These are phyloP conservation scores for Neria commutata DNA, from an alignment of 2,888 invertebrate species.

Conservation along the genomic window DNA sequence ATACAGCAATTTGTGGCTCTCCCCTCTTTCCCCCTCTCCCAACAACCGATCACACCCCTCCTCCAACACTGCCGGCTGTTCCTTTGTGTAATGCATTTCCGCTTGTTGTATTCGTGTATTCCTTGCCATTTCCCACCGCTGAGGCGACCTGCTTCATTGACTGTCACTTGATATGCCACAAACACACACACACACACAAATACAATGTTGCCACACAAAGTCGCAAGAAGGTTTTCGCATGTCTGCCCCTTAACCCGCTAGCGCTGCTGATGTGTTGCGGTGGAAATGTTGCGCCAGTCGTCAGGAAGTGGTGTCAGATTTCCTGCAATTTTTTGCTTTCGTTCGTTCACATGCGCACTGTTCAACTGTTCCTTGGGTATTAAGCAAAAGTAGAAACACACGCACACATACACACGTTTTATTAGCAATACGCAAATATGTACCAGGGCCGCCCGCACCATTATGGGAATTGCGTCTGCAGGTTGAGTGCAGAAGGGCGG, in stretches of 20 bases:
- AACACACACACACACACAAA: background rate
- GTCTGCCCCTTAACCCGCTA: no score
- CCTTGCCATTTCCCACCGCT: background rate
- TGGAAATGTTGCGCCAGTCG: background rate
- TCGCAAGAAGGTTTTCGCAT: no score
- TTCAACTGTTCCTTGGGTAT: background rate
- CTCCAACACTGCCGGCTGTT: background rate
- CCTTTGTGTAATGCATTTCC: background rate
- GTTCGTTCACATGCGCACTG: background rate
- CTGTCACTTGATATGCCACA: background rate
- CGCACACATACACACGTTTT: background rate
- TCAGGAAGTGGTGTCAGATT: slow-evolving; percentile 21
- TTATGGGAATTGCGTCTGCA: background rate
- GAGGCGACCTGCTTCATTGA: background rate
- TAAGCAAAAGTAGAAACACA: no score
- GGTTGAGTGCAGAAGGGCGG: background rate
- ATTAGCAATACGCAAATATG: background rate
- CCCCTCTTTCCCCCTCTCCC: no score
- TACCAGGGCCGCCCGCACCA: no score
- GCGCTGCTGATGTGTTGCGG: no score
- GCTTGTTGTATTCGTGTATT: background rate
- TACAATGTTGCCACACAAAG: no score
- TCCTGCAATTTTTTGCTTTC: slow-evolving; percentile 14
- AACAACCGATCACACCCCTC: background rate
- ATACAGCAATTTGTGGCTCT: background rate